Base-by-base conservation (phyloP, 2,797 vertebrate genomes). In the Pampus argenteus region DNA sequence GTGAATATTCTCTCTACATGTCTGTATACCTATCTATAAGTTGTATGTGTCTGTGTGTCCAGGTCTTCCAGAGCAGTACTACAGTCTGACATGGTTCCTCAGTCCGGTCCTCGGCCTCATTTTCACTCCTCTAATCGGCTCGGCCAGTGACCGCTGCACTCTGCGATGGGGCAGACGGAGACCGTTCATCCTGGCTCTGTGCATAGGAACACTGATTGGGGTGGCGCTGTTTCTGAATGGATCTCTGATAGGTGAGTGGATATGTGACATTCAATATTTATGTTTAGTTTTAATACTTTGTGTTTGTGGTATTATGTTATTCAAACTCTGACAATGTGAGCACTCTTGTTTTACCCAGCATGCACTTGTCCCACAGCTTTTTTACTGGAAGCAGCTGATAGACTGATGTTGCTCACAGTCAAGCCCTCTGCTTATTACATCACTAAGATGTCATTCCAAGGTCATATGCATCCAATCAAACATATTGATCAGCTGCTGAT, bases 1-100 rank as follows among this genome's bases (percentile, higher is more conserved):
- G 34, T 36, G 31, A 34, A 34, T 10, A 34, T 10, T 31, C 48
- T 1, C 20, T 26, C 10, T 6, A 7, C 17, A 23, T 54, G 9
- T 47, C 45, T 38, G 1, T 11, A 9, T 59, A 23, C 62, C n/a
- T 47, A 8, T 70, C 23, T 58, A 6, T 31, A 54, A 6, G 34
- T 65, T 20, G 45, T 31, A 20, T 29, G 8, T 57, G 9, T 59
- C 2, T 65, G 4, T 74, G 26, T 61, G 13, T 60, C 11, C 92
- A 99, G 98, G 98, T 96, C 98, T 99, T 93, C 97, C 98, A 81
- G 97, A 99, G 89, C 97, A 99, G 86, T 99, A 98, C 95, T 97
- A 99, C 95, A 99, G 97, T 75, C 95, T 99, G 88, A 98, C 97
- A 0, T 99, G 98, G 98, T 97, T 99, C 94, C 96, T 99, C 72